These are phyloP conservation scores for Halictus rubicundus DNA, from an alignment of 1,140 invertebrate species.

Conservation along the genomic window DNA sequence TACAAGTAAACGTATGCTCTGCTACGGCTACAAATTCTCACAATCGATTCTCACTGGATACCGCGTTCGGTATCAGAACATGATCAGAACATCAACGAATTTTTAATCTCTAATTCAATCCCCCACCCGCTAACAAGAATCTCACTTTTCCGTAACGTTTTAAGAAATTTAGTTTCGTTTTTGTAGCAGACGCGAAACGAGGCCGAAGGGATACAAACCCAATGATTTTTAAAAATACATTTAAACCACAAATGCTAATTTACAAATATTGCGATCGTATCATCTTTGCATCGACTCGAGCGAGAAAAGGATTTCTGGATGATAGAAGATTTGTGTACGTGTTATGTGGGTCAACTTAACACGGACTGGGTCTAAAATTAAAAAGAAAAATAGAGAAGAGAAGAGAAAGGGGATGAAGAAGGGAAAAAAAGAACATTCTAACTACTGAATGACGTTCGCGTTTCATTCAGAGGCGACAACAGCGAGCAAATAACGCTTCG, in stretches of 20 bases:
- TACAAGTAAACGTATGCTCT: conserved; percentile 8
- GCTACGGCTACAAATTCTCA: conserved; percentile 9
- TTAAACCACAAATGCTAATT: background rate
- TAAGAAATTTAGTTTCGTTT: background rate
- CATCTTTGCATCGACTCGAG: background rate
- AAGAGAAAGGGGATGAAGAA: background rate
- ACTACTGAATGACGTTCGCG: conserved; percentile 33
- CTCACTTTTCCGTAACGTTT: background rate
- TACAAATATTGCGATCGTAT: background rate
- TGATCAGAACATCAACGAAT: conserved; percentile 22
- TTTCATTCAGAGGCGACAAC: conserved; percentile 4
- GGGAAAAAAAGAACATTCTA: background rate
- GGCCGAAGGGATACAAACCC: background rate
- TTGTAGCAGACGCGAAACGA: background rate
- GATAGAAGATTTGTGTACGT: background rate
- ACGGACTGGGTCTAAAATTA: conserved; percentile 9
- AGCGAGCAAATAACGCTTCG: conserved; percentile 10
- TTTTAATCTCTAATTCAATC: conserved; percentile 2
- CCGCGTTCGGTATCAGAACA: conserved; percentile 17
- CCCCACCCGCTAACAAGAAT: background rate
- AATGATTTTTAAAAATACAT: conserved; percentile 3
- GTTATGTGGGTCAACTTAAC: background rate
- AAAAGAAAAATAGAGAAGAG: background rate
- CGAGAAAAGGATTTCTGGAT: background rate
- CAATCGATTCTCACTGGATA: conserved; percentile 36